Evolutionary conservation across 2,113 vertebrate species (phyloP).

Genomic region (Drymodes brunneopygia): DNA sequence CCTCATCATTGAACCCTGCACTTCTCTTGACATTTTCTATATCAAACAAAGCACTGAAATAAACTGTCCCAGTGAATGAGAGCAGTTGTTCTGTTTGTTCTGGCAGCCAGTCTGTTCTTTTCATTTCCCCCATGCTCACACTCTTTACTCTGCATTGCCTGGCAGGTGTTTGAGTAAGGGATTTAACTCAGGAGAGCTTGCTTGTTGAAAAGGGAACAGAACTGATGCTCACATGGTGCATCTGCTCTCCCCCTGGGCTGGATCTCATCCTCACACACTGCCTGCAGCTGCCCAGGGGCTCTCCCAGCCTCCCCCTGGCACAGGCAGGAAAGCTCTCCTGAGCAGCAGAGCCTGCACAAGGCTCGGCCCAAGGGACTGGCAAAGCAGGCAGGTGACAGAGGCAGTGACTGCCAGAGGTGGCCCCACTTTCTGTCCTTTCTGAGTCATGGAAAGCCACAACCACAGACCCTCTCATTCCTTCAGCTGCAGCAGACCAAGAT

Average conservation of each 20-base stretch:
- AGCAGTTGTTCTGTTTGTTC: neutral
- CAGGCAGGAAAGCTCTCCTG: neutral
- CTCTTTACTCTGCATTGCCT: neutral
- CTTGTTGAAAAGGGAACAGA: neutral
- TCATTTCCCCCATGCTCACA: neutral
- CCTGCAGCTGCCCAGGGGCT: neutral
- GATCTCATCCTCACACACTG: neutral
- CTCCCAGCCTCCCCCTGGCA: neutral
- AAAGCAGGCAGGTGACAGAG: neutral
- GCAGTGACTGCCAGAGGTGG: neutral
- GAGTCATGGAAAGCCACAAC: neutral
- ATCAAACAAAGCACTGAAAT: neutral
- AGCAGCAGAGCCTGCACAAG: neutral
- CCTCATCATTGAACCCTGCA: neutral
- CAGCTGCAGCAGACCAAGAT: neutral
- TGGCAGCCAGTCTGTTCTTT: neutral
- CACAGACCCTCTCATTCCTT: neutral
- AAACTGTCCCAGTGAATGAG: neutral
- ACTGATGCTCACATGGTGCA: neutral
- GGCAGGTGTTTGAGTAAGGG: neutral
- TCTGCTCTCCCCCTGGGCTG: too few species aligned
- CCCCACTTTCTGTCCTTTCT: neutral
- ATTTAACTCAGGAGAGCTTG: neutral
- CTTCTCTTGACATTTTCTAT: neutral
- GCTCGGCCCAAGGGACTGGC: neutral